A percentile compares a stretch with the other conserved stretches of the same genome.
Evolutionary conservation across 2,888 invertebrate genomes (phyloP).

Genomic region (Tetranychus truncatus): DNA sequence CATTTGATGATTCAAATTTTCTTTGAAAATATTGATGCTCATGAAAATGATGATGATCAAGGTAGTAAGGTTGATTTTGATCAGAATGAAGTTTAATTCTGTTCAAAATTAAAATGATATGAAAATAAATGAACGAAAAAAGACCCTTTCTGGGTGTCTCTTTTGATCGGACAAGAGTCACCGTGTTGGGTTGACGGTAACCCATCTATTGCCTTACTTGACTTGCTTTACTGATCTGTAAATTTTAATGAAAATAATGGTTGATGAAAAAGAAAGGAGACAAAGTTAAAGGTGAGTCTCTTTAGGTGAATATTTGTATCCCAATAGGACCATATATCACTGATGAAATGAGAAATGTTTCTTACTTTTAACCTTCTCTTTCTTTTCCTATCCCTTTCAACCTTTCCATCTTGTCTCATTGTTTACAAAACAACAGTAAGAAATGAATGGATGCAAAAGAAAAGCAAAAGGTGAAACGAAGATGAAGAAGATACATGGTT

Average conservation of each 20-base stretch:
- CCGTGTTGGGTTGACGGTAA: no score
- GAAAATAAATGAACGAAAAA: no score
- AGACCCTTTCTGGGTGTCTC: no score
- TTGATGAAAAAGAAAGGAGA: background rate
- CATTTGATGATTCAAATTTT: no score
- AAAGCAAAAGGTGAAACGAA: background rate
- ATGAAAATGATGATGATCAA: no score
- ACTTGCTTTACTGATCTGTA: no score
- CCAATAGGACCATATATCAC: background rate
- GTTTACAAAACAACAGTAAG: background rate
- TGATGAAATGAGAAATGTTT: background rate
- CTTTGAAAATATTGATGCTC: no score
- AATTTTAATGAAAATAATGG: background rate
- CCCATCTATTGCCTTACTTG: no score
- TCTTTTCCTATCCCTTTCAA: background rate
- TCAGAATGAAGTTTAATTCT: no score
- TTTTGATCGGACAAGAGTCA: no score
- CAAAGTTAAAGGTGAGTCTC: background rate
- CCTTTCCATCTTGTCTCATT: background rate
- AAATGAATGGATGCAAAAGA: background rate
- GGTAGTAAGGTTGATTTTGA: no score
- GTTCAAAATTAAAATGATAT: no score
- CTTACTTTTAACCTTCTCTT: background rate
- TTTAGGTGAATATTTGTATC: background rate
- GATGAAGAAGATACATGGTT: background rate